Conservation (phyloP, 2,113 vertebrate species). For the Grallaria varia region DNA sequence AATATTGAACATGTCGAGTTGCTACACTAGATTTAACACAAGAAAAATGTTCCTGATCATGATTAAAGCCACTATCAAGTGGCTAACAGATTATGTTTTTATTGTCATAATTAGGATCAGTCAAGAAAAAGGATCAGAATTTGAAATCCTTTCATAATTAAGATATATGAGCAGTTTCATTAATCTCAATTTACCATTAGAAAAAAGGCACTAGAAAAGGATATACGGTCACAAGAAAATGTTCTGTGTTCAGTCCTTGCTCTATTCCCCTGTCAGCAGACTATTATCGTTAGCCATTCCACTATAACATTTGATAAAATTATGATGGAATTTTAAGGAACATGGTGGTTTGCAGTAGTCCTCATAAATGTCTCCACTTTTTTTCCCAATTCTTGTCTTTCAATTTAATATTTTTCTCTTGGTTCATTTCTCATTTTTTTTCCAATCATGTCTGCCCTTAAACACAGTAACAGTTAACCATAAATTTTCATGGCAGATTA, state of each 20-base stretch:
- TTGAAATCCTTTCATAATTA: background rate
- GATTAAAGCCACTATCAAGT: background rate
- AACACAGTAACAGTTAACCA: background rate
- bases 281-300: background rate
- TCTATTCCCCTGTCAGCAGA: background rate
- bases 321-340: background rate
- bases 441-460: background rate
- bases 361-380: background rate
- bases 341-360: background rate
- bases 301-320: background rate
- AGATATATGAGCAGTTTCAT: background rate
- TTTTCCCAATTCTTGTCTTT: background rate
- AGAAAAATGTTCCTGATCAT: background rate
- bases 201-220: background rate
- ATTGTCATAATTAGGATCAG: background rate
- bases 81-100: background rate
- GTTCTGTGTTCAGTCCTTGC: background rate
- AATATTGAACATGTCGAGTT: fast-evolving
- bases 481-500: background rate
- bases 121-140: background rate
- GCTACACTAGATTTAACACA: background rate
- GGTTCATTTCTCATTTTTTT: background rate
- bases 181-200: background rate
- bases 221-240: fast-evolving
- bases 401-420: background rate